Conservation (phyloP, 2,888 invertebrate species). For the Clusia tigrina region DNA sequence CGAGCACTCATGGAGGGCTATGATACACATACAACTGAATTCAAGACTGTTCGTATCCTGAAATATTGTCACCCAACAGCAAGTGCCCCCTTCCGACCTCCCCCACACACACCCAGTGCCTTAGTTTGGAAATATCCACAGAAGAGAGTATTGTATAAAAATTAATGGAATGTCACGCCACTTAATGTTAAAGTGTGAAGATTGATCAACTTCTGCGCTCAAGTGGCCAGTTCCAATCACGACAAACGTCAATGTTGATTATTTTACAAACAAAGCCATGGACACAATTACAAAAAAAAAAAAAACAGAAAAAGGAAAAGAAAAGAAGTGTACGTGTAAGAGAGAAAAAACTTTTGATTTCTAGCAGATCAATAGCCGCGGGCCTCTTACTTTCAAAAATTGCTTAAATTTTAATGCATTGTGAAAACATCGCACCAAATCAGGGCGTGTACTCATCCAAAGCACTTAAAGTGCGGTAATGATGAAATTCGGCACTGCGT, state of each 20-base stretch:
- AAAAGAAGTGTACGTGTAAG: too few species aligned
- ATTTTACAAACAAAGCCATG: constrained; percentile 41
- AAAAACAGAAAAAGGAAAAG: too few species aligned
- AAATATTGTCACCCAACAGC: too few species aligned
- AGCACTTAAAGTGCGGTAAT: constrained; percentile 52
- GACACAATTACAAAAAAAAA: constrained; percentile 16
- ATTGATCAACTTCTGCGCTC: constrained; percentile 35
- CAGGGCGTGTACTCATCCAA: constrained; percentile 57
- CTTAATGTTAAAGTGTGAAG: constrained; percentile 43
- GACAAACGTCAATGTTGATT: constrained; percentile 47
- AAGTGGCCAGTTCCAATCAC: constrained; percentile 21
- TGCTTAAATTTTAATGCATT: constrained; percentile 30
- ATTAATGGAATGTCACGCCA: constrained; percentile 44
- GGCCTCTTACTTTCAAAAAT: constrained; percentile 38
- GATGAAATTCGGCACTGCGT: constrained; percentile 41
- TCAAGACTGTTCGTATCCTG: too few species aligned
- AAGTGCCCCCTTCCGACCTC: too few species aligned
- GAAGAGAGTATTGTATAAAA: too few species aligned
- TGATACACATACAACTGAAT: too few species aligned
- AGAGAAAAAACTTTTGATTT: constrained; percentile 61
- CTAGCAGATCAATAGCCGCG: constrained; percentile 53
- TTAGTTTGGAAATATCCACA: too few species aligned
- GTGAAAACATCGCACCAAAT: constrained; percentile 33
- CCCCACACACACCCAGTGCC: too few species aligned
- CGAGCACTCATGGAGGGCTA: too few species aligned